phyloP scores from a whole-genome alignment of 2,888 invertebrate genomes.

The Chrysomela aeneicollis region DNA sequence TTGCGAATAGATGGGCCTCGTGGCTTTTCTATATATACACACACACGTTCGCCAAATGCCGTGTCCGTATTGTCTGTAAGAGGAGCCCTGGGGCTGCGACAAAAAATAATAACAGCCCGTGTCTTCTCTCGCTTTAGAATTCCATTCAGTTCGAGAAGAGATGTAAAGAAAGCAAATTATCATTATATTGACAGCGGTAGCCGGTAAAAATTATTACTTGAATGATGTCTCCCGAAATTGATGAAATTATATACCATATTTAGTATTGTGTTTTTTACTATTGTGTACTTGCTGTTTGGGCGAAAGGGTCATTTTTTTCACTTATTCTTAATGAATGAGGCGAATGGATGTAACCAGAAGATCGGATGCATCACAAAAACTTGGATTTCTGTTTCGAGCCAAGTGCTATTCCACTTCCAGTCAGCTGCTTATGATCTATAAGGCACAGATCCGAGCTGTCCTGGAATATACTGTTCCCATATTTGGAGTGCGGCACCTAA shows the following conservation, averaged over 20 bases:
- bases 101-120: conserved; percentile 5
- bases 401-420: no score
- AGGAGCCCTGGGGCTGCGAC: background rate
- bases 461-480: no score
- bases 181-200: conserved; percentile 7
- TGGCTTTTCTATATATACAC: background rate
- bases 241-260: conserved; percentile 1
- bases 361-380: no score
- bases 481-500: no score
- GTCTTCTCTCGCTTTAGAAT: conserved; percentile 1
- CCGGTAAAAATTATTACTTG: background rate
- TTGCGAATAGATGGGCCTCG: background rate
- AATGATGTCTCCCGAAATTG: background rate
- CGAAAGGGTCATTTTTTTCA: no score
- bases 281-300: no score
- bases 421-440: no score
- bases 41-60: conserved; percentile 4
- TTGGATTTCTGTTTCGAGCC: no score
- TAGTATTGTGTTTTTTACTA: background rate
- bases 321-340: no score
- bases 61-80: background rate
- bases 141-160: background rate
- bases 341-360: no score
- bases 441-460: no score
- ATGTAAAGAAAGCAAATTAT: background rate